Conservation (phyloP, 2,797 vertebrate species). For the Karalla daura region DNA sequence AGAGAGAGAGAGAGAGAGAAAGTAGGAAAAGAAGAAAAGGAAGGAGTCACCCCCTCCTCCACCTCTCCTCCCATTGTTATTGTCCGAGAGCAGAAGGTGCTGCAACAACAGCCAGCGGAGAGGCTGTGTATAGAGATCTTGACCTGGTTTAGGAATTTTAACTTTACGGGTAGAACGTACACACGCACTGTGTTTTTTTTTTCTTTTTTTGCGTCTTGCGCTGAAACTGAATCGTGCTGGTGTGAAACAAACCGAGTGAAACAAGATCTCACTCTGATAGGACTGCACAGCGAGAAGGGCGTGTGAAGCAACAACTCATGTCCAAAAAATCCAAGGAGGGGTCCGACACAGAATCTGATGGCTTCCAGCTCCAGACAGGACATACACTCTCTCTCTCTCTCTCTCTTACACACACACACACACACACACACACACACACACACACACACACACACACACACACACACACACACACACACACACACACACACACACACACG, state of each 20-base stretch:
- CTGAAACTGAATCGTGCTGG: too few species aligned
- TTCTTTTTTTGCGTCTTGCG: too few species aligned
- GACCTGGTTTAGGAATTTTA: conserved; percentile 56
- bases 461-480: conserved; percentile 42
- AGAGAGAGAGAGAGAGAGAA: conserved; percentile 28
- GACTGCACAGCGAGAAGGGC: conserved; percentile 48
- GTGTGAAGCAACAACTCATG: conserved; percentile 67
- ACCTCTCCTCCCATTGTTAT: conserved; percentile 40
- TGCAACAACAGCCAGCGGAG: conserved; percentile 22
- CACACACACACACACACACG: conserved; percentile 19
- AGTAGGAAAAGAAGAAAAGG: too few species aligned
- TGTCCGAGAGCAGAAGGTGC: conserved; percentile 41
- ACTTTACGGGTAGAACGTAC: conserved; percentile 37
- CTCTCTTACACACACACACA: conserved; percentile 46
- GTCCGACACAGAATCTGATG: conserved; percentile 65
- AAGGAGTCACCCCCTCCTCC: not conserved
- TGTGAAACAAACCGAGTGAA: too few species aligned
- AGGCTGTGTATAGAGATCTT: conserved; percentile 38
- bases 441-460: conserved; percentile 41
- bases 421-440: conserved; percentile 23
- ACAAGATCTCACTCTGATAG: conserved; percentile 43
- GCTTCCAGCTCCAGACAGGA: conserved; percentile 67
- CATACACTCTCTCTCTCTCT: too few species aligned
- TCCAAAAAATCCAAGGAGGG: conserved; percentile 73
- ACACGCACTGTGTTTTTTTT: too few species aligned